Evolutionary conservation across 2,888 invertebrate species (phyloP).

Genomic region (Phytoseiulus persimilis): DNA sequence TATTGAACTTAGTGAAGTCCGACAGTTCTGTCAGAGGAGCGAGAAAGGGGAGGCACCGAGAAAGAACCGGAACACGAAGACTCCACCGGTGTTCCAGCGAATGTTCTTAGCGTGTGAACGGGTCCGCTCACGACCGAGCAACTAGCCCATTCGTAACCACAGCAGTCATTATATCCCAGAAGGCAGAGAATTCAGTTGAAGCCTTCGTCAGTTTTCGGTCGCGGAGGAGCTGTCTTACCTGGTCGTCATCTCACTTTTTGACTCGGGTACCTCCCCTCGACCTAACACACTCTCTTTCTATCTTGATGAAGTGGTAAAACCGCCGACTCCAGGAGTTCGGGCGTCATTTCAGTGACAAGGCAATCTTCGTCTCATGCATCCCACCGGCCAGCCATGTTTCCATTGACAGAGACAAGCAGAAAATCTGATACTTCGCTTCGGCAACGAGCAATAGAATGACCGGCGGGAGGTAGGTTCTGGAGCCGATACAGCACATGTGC

Average conservation of each 20-base stretch:
- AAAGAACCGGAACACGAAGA: not conserved
- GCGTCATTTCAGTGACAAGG: not conserved
- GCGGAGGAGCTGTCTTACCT: too few relatives aligned
- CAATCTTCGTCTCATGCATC: not conserved
- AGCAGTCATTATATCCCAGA: not conserved
- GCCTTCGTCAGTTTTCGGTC: not conserved
- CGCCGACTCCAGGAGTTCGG: not conserved
- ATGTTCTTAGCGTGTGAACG: not conserved
- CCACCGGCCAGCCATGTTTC: not conserved
- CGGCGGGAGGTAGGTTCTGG: not conserved
- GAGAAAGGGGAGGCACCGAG: not conserved
- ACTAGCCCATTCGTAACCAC: not conserved
- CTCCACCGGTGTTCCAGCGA: not conserved
- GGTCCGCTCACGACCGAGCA: not conserved
- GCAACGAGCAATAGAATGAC: not conserved
- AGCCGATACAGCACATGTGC: not conserved
- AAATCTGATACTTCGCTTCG: not conserved
- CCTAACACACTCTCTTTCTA: not conserved
- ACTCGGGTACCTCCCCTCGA: not conserved
- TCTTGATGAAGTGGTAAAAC: not conserved
- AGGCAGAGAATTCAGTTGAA: not conserved
- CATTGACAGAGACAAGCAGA: not conserved
- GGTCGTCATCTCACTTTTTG: not conserved
- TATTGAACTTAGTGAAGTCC: not conserved
- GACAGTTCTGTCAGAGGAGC: not conserved